A percentile compares a stretch with the other conserved stretches of the same genome.
These are phyloP conservation scores for Macrosiphum euphorbiae DNA, from an alignment of 2,888 invertebrate genomes.

Conservation along the genomic window DNA sequence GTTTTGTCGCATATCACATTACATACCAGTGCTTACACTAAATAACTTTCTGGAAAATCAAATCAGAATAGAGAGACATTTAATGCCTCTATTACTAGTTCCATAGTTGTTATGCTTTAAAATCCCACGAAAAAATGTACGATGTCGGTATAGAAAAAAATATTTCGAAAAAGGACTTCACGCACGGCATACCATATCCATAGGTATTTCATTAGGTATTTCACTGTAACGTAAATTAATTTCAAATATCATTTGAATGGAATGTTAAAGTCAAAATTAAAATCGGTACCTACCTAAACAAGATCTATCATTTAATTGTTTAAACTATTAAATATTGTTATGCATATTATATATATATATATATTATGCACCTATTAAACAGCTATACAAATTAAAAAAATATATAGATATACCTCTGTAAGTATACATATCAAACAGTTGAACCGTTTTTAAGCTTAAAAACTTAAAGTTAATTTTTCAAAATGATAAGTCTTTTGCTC, in stretches of 20 bases:
- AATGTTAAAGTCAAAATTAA: background rate
- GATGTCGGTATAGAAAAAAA: background rate
- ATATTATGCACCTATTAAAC: background rate
- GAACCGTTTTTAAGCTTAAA: background rate
- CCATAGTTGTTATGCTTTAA: background rate
- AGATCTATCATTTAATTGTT: background rate
- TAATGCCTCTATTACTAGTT: background rate
- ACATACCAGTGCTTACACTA: background rate
- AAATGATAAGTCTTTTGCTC: background rate
- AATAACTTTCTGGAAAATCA: background rate
- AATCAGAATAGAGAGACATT: background rate
- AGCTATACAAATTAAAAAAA: background rate
- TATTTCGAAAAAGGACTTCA: background rate
- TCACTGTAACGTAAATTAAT: slow-evolving; percentile 20
- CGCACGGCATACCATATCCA: background rate
- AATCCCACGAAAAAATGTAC: background rate
- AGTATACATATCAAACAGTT: background rate
- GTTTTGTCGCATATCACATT: background rate
- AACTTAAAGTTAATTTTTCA: background rate
- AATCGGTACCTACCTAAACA: background rate
- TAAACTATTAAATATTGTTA: slow-evolving; percentile 13
- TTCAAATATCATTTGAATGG: background rate
- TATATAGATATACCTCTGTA: background rate
- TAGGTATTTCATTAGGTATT: background rate
- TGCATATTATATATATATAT: too few relatives aligned